Evolutionary conservation across 2,888 invertebrate genomes (phyloP), one percentile per base, ranked within the genome.

Genomic region (Clanis bilineata): DNA sequence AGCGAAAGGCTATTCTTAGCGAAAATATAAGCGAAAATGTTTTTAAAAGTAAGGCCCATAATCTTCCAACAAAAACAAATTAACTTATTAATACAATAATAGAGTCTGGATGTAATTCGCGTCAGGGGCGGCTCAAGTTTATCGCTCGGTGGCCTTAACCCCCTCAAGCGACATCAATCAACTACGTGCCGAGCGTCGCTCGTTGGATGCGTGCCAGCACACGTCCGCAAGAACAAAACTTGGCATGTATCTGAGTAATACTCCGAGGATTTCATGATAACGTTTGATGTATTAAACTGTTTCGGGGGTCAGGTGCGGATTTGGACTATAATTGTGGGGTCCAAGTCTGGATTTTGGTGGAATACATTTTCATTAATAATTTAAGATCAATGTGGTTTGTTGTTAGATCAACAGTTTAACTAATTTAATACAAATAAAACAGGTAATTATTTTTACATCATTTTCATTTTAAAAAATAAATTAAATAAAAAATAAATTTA

Each of bases 251-350:
- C 32, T 32, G 51, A 56, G 36, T 47, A 59, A 54, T 36, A 55
- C 25, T 54, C 9, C 22, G 44, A 32, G 51, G 51, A 32, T 18
- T n/a, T 15, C 28, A 28, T 32, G 51, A 51, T 51, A 51, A 51
- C 51, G 51, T 51, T 51, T 51, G 51, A 51, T 51, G 32, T 51
- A 51, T 51, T 51, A 51, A 51, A 51, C 51, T 32, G 21, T 51
- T 28, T 32, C 51, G 10, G 18, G 7, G n/a, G 4, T 12, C 18
- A 51, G 51, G 32, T 28, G 18, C 51, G 32, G 18, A 51, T 3
- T 32, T 2, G n/a, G 25, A n/a, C 2, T 5, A 10, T 1, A 0
- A 1, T 5, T 28, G 28, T 18, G 32, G 9, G 32, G 1, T 41
- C 15, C 1, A 21, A 12, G 10, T 21, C 9, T 22, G 28, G 32